A percentile compares a stretch with the other conserved stretches of the same genome.
phyloP scores from a whole-genome alignment of 2,797 vertebrate species.

The Rhabdophis nuchalis region DNA sequence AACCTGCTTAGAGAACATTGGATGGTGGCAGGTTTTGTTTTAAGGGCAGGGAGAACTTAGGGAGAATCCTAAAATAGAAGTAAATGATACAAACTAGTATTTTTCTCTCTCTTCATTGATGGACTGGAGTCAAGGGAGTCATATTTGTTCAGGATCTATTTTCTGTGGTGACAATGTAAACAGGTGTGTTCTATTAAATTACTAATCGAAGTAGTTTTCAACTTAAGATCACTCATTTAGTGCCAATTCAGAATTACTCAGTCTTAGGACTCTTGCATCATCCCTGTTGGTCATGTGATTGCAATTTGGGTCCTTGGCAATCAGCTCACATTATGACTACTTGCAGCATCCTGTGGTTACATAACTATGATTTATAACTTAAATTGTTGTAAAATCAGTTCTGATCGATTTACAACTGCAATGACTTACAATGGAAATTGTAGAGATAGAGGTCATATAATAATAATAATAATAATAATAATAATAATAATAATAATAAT shows the following conservation, averaged over 20 bases:
- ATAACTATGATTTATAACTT: too few relatives aligned
- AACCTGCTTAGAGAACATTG: background rate
- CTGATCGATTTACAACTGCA: too few relatives aligned
- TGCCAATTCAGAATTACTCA: background rate
- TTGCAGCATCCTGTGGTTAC: background rate
- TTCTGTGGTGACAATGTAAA: background rate
- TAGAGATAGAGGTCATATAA: too few relatives aligned
- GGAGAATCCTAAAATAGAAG: background rate
- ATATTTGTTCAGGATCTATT: background rate
- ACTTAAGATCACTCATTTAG: background rate
- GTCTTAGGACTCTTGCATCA: background rate
- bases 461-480: too few relatives aligned
- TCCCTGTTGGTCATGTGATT: background rate
- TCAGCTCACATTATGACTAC: background rate
- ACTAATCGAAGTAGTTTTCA: background rate
- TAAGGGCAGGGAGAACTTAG: background rate
- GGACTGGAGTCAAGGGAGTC: background rate
- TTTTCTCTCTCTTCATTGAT: background rate
- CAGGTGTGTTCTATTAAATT: background rate
- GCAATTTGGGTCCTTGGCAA: background rate
- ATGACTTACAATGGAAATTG: too few relatives aligned
- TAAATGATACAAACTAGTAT: background rate
- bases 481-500: too few relatives aligned
- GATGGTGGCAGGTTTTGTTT: background rate
- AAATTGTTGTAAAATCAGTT: too few relatives aligned